Evolutionary conservation across 1,140 invertebrate genomes (phyloP).

Genomic region (Listronotus bonariensis): DNA sequence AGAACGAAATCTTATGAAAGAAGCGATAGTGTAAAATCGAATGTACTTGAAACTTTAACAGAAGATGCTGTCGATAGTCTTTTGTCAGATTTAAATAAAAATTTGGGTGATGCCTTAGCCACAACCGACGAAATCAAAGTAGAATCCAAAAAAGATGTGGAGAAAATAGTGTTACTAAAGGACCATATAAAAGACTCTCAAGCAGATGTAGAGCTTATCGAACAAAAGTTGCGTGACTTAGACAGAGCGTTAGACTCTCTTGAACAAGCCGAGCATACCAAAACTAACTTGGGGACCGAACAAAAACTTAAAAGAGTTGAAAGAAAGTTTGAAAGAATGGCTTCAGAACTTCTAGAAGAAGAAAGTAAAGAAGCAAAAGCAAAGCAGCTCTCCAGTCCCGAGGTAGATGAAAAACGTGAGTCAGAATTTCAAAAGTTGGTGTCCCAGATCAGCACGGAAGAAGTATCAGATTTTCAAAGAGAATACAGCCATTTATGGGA

Average conservation of each 20-base stretch:
- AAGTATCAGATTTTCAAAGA: conserved; percentile 57
- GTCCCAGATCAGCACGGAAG: conserved; percentile 59
- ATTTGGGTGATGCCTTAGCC: conserved; percentile 21
- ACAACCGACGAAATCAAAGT: conserved; percentile 3
- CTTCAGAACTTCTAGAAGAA: conserved; percentile 54
- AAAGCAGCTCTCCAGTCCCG: conserved; percentile 49
- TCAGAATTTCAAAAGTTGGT: conserved; percentile 58
- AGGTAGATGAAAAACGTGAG: conserved; percentile 55
- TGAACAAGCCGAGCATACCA: conserved; percentile 40
- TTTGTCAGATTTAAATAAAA: conserved; percentile 44
- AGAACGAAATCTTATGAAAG: conserved; percentile 34
- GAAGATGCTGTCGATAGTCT: conserved; percentile 47
- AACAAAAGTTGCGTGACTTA: conserved; percentile 52
- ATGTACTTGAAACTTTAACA: conserved; percentile 47
- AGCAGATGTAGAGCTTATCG: conserved; percentile 49
- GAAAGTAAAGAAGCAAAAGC: conserved; percentile 50
- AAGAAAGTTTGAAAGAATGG: conserved; percentile 63
- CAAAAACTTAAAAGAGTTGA: conserved; percentile 59
- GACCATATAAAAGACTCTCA: conserved; percentile 40
- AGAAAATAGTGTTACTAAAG: conserved; percentile 12
- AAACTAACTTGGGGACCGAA: conserved; percentile 46
- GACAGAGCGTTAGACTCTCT: conserved; percentile 53
- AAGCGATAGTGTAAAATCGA: conserved; percentile 46
- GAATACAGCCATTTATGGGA: conserved; percentile 58
- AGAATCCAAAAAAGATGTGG: conserved; percentile 14